Evolutionary conservation across 53 echinoderm and acorn worm species (phyloP).

Genomic region (Echinometra lucunter): DNA sequence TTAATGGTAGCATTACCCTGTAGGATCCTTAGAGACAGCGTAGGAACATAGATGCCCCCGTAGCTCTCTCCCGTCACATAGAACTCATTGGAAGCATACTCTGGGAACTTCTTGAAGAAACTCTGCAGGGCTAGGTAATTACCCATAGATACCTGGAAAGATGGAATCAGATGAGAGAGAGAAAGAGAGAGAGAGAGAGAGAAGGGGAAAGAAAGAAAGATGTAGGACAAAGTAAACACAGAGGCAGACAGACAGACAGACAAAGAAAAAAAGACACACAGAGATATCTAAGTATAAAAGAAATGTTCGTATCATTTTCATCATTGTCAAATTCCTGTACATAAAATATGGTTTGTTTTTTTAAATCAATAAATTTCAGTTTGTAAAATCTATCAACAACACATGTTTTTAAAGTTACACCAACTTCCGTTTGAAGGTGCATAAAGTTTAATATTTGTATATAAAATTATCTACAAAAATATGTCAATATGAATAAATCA

Average conservation of each 20-base stretch:
- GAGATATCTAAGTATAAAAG: not conserved
- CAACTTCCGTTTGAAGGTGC: not conserved
- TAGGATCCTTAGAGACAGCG: constrained; percentile 76
- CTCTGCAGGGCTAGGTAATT: constrained; percentile 80
- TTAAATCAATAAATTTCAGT: too few relatives aligned
- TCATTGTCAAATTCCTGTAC: too few relatives aligned
- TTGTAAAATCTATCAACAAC: too few relatives aligned
- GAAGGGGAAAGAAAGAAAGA: not conserved
- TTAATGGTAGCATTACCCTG: constrained; percentile 80
- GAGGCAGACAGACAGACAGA: not conserved
- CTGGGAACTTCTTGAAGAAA: constrained; percentile 81
- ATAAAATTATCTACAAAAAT: too few relatives aligned
- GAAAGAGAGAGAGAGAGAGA: not conserved
- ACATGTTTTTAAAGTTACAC: not conserved
- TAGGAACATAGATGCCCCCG: constrained; percentile 89
- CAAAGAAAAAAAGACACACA: not conserved
- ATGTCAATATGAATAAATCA: too few relatives aligned
- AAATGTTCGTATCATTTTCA: not conserved
- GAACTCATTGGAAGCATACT: constrained; percentile 75
- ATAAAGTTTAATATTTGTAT: too few relatives aligned
- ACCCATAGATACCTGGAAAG: constrained; percentile 71
- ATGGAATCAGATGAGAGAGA: constrained; percentile 12
- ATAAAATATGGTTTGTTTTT: too few relatives aligned
- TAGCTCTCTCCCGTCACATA: constrained; percentile 87
- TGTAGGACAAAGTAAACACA: not conserved